Evolutionary conservation across 2,113 vertebrate species (phyloP).

Genomic region (Hippolais icterina): DNA sequence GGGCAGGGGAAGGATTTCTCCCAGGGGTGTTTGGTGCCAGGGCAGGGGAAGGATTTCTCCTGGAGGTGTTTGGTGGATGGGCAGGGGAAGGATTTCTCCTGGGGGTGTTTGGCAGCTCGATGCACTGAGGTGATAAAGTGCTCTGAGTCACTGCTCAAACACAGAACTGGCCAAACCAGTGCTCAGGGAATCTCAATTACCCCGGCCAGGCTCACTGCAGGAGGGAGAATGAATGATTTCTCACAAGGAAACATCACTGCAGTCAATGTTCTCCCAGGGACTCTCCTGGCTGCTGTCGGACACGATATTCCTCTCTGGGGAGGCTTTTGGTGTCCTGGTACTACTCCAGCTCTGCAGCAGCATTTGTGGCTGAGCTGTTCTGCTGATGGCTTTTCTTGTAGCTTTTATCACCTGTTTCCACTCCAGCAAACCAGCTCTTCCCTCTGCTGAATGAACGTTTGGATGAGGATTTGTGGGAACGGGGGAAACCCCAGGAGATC

Average conservation of each 20-base stretch:
- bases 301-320: too few species aligned
- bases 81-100: background rate
- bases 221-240: background rate
- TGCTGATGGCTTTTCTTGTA: background rate
- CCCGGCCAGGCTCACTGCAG: background rate
- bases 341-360: background rate
- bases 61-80: background rate
- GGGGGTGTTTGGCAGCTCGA: background rate
- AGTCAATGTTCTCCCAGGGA: background rate
- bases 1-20: background rate
- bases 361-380: background rate
- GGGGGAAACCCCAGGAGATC: background rate
- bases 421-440: background rate
- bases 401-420: background rate
- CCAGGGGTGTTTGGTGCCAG: background rate
- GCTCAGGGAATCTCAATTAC: background rate
- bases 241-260: background rate
- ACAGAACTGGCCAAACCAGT: background rate
- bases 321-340: background rate
- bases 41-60: background rate
- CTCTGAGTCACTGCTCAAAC: slow-evolving; percentile 44
- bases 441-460: background rate
- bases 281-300: accelerated
- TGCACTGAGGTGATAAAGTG: background rate
- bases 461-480: background rate